Percentiles rank a stretch among this genome's conserved stretches.
These are phyloP conservation scores for Malachius bipustulatus DNA, from an alignment of 2,888 invertebrate genomes.

Conservation along the genomic window DNA sequence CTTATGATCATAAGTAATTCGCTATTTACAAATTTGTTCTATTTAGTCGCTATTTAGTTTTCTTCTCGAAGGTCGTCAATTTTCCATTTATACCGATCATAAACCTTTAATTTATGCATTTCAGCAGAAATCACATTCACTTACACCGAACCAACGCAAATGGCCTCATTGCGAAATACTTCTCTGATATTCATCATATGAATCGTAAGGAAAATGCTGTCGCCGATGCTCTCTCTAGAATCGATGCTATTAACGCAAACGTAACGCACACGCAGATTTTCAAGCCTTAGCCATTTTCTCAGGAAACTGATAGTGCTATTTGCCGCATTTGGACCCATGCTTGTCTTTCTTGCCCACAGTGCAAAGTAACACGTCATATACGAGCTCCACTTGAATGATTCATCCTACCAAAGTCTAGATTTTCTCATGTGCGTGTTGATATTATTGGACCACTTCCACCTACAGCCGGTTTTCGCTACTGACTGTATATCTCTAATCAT, in stretches of 20 bases:
- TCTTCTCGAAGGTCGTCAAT: neutral
- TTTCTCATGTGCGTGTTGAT: conserved; percentile 35
- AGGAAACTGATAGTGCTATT: too few species aligned
- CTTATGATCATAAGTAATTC: too few species aligned
- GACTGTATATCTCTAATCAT: too few species aligned
- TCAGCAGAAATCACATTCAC: conserved; percentile 21
- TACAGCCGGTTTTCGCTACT: conserved; percentile 23
- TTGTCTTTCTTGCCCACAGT: conserved; percentile 24
- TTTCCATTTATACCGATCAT: neutral
- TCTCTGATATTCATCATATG: conserved; percentile 6
- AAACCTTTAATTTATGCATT: conserved; percentile 27
- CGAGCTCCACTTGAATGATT: conserved; percentile 16
- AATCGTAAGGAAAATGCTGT: neutral
- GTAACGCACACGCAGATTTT: too few species aligned
- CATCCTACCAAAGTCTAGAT: conserved; percentile 21
- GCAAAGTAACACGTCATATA: conserved; percentile 26
- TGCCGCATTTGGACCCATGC: too few species aligned
- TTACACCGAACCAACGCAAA: conserved; percentile 10
- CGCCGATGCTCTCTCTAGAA: neutral
- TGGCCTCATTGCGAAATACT: conserved; percentile 10
- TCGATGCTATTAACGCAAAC: neutral
- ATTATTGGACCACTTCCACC: conserved; percentile 33
- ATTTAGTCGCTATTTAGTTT: neutral
- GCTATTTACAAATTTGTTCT: too few species aligned
- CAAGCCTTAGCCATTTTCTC: too few species aligned